These are phyloP conservation scores for Amblyopsis hoosieri DNA, from an alignment of 2,797 vertebrate species.

Conservation along the genomic window DNA sequence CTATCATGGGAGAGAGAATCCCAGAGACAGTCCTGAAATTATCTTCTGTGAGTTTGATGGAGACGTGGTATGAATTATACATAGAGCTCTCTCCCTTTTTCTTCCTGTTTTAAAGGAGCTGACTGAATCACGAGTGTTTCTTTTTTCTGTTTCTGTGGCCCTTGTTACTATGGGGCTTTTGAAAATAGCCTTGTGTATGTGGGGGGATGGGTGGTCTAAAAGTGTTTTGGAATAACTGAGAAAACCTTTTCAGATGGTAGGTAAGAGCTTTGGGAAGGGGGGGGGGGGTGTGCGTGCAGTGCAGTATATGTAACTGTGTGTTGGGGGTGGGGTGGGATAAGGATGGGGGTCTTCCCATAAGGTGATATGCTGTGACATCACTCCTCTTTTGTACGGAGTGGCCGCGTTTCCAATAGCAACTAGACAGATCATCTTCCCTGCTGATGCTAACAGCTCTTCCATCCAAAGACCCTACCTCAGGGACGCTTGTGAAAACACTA, in stretches of 20 bases:
- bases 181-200: constrained; percentile 25
- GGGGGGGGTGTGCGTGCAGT: not conserved
- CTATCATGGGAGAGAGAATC: constrained; percentile 35
- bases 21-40: constrained; percentile 36
- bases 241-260: constrained; percentile 19
- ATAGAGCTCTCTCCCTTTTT: constrained; percentile 39
- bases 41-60: constrained; percentile 52
- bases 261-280: not conserved
- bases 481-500: constrained; percentile 3
- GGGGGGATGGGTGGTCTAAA: constrained; percentile 13
- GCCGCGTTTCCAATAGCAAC: constrained; percentile 45
- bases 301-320: not conserved
- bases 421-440: constrained; percentile 7
- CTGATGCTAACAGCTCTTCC: constrained; percentile 11
- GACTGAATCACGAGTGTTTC: constrained; percentile 42
- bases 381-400: constrained; percentile 16
- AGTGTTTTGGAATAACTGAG: not conserved
- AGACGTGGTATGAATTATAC: constrained; percentile 54
- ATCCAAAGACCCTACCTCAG: constrained; percentile 30
- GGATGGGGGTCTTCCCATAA: not conserved
- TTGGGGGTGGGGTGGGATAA: not conserved
- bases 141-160: constrained; percentile 42
- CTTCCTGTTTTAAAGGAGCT: constrained; percentile 35
- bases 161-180: constrained; percentile 48
- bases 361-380: constrained; percentile 9